These are phyloP conservation scores for Puma concolor DNA, from an alignment of 2,113 vertebrate species.

Conservation along the genomic window DNA sequence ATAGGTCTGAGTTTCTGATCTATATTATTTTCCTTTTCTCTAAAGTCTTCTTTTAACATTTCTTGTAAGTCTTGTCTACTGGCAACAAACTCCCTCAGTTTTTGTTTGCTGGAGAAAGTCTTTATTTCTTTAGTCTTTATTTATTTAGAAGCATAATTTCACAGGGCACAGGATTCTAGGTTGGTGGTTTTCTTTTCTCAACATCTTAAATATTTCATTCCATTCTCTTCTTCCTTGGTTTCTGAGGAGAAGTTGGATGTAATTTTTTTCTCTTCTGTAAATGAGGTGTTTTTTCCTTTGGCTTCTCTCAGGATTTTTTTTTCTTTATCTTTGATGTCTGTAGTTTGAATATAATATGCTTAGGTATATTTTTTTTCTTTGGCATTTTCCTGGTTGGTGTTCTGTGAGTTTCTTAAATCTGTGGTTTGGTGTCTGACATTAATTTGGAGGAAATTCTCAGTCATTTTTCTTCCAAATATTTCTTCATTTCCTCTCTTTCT, in stretches of 20 bases:
- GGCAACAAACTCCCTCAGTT: background rate
- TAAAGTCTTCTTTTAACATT: background rate
- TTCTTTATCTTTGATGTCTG: background rate
- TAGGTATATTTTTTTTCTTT: background rate
- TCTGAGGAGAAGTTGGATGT: background rate
- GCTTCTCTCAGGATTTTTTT: background rate
- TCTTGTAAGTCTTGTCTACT: background rate
- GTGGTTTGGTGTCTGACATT: background rate
- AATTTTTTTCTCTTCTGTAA: background rate
- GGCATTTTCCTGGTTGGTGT: background rate
- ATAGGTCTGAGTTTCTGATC: background rate
- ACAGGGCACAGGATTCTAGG: background rate
- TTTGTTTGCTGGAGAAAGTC: background rate
- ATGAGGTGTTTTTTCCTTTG: background rate
- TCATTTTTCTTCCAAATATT: background rate
- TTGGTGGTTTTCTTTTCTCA: background rate
- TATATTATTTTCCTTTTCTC: background rate
- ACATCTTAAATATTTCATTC: background rate
- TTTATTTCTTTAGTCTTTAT: background rate
- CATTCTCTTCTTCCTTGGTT: background rate
- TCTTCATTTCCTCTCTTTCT: background rate
- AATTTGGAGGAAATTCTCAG: background rate
- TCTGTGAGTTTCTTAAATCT: background rate
- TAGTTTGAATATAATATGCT: background rate
- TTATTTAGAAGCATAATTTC: background rate